Conservation (phyloP, 2,797 vertebrate species). For the Pangasius krempfi region DNA sequence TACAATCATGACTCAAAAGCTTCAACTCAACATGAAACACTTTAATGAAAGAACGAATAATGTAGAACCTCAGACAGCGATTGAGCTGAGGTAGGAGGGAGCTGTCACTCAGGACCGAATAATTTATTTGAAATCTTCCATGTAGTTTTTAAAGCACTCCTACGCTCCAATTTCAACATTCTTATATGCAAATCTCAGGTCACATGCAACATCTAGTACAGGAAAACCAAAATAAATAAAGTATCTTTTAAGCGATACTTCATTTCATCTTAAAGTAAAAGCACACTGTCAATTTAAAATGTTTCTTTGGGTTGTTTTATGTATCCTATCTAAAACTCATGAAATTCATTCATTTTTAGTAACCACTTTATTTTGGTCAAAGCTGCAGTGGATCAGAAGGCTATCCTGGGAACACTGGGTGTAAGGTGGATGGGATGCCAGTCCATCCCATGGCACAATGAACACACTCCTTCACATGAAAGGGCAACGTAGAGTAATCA, state of each 20-base stretch:
- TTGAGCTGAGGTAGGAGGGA: conserved; percentile 39
- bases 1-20: conserved; percentile 46
- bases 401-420: background rate
- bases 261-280: background rate
- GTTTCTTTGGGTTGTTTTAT: background rate
- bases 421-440: background rate
- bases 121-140: conserved; percentile 41
- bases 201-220: background rate
- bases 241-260: background rate
- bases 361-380: background rate
- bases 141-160: conserved; percentile 41
- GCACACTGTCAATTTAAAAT: background rate
- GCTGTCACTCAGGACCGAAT: conserved; percentile 35
- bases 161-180: conserved; percentile 14
- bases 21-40: conserved; percentile 49
- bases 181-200: background rate
- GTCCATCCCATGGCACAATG: background rate
- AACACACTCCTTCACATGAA: background rate
- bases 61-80: conserved; percentile 47
- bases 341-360: background rate
- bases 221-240: background rate
- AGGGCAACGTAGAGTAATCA: background rate
- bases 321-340: background rate
- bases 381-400: background rate
- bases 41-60: conserved; percentile 48